These are phyloP conservation scores for Catharus bicknelli DNA, from an alignment of 2,113 vertebrate species.

Conservation along the genomic window DNA sequence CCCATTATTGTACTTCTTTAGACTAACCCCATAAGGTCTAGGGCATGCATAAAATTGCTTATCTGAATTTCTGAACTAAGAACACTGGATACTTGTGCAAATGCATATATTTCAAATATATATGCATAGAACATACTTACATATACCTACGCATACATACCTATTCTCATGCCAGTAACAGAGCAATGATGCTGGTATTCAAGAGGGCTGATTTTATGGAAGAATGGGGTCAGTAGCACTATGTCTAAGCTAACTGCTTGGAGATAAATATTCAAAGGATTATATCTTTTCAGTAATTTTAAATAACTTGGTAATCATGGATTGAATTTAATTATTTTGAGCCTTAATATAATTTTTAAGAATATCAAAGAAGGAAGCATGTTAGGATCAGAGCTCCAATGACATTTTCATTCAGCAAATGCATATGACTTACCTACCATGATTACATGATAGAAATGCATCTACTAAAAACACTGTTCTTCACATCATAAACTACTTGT, in stretches of 20 bases:
- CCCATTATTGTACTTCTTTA: neutral
- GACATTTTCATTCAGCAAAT: neutral
- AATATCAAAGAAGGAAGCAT: neutral
- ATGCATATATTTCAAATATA: neutral
- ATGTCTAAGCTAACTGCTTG: neutral
- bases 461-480: constrained; percentile 19
- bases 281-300: neutral
- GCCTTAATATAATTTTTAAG: neutral
- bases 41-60: neutral
- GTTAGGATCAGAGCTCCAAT: neutral
- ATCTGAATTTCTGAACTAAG: neutral
- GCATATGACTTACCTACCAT: neutral
- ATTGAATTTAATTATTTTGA: neutral
- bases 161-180: neutral
- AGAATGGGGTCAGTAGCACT: neutral
- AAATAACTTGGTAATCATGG: neutral
- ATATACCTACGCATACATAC: neutral
- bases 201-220: neutral
- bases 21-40: neutral
- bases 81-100: neutral
- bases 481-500: neutral
- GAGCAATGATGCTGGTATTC: neutral
- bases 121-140: neutral
- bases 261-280: neutral
- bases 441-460: neutral